Evolutionary conservation across 92 coral and sea anemone species (phyloP), one percentile per base, ranked within the genome.

Genomic region (Anthopleura xanthogrammica): DNA sequence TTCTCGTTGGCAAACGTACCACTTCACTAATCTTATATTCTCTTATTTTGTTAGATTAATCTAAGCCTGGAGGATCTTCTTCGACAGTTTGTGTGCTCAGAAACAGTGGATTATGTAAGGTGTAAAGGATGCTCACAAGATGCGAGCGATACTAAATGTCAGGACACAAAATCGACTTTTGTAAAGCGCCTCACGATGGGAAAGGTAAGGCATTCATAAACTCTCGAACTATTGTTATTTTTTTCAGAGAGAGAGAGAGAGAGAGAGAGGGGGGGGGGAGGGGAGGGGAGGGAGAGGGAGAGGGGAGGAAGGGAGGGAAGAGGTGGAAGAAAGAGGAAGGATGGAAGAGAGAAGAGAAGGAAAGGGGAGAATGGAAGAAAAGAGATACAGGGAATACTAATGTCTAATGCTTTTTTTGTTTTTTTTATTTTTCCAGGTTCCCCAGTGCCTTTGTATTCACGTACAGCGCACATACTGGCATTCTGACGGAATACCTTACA

Each of bases 381-480:
- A 43, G 1, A 43, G 50, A 7, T 43, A 1, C 9, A 46, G 0
- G 50, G 9, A 46, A 46, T 9, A 29, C 36, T 1, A 29, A 29
- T 1, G 36, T 29, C 36, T 29, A 29, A 29, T 46, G 2, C 9
- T 46, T 5, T 46, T 5, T 1, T 4, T 4, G 2, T 62, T 13
- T 62, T 20, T 17, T 10, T 20, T 54, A 24, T 48, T 23, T 7
- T 81, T 81, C 20, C 86, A 96, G 99, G 87, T 94, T 12, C 99
- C 99, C 0, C 92, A 89, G 86, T 96, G 99, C 78, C 91, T 96
- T 46, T 96, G 99, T 77, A 86, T 96, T 60, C 99, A 96, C 77
- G 87, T 96, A 85, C 95, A 96, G 60, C 92, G 99, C 8, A 96
- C 98, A 5, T 96, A 96, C 83, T 96, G 99, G 99, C 99, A 94